These are phyloP conservation scores for Sweltsa coloradensis DNA, from an alignment of 1,140 invertebrate genomes.

Conservation along the genomic window DNA sequence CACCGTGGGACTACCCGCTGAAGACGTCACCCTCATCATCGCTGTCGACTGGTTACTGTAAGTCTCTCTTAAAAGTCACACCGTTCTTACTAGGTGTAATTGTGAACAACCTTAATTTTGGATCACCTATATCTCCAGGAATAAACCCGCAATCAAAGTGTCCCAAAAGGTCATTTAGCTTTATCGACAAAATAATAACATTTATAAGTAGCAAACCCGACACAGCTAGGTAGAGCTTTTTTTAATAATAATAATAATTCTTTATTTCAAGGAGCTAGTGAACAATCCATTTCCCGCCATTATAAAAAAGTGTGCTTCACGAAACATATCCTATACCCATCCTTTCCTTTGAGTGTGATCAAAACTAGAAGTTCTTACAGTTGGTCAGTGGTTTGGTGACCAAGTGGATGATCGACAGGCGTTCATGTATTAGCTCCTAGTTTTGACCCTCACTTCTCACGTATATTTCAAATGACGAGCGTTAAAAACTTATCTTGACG, in stretches of 20 bases:
- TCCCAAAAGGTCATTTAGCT: background rate
- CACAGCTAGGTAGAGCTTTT: background rate
- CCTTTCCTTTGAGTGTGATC: too few species aligned
- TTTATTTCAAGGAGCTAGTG: too few species aligned
- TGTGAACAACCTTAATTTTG: background rate
- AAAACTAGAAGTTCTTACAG: too few species aligned
- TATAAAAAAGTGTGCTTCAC: too few species aligned
- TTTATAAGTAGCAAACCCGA: background rate
- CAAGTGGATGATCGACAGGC: too few species aligned
- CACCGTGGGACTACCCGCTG: slow-evolving; percentile 45
- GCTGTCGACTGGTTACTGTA: slow-evolving; percentile 55
- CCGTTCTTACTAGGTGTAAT: background rate
- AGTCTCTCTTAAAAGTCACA: slow-evolving; percentile 21
- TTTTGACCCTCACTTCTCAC: too few species aligned
- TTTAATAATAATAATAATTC: background rate
- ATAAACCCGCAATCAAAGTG: background rate
- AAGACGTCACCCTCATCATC: slow-evolving; percentile 46
- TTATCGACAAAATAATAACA: background rate
- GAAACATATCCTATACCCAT: too few species aligned
- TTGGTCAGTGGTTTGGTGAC: too few species aligned
- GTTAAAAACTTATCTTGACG: too few species aligned
- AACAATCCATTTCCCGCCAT: too few species aligned
- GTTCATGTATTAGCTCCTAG: too few species aligned
- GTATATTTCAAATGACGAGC: too few species aligned
- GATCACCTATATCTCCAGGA: background rate